Base-by-base conservation (phyloP, 2,888 invertebrate genomes). In the Cerastis leucographa region DNA sequence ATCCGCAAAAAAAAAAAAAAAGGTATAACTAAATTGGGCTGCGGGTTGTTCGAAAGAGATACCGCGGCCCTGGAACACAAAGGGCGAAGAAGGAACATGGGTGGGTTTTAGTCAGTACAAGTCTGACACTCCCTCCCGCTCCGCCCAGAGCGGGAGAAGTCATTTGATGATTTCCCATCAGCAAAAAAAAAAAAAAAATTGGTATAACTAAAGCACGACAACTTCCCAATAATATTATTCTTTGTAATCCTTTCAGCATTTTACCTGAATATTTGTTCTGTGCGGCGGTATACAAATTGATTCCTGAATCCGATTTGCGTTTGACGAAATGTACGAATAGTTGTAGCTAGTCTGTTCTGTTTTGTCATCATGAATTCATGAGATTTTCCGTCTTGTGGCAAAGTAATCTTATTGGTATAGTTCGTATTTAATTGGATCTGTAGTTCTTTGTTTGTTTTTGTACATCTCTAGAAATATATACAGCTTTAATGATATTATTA, bases 231-330 rank as follows among this genome's bases (percentile, higher is more conserved):
- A 35, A 42, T 68, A 64, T 74, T 89, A 76, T 79, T 93, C 93
- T 92, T 83, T 92, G 93, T 80, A 89, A 89, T 88, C 87, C 89
- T 90, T 90, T 91, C 88, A 90, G 77, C 87, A 88, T 92, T 94
- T 94, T 92, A 93, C 93, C 92, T 93, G 93, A 91, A 92, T 94
- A 92, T 95, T 95, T 95, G 94, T 92, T 91, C 89, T 88, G 87
- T 90, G 85, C 89, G 88, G 87, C 86, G 80, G 90, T 89, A 93
- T 89, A 90, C 91, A 94, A 93, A 95, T 94, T 94, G 95, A 93
- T 93, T 95, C 90, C 82, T 81, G 86, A 91, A 93, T 93, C 91
- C 91, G 90, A 93, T 94, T 95, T 92, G 85, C 86, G 82, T 91
- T 89, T 92, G 91, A 89, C 89, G 89, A 90, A 80, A 83, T 59